phyloP scores from a whole-genome alignment of 2,888 invertebrate species.

The Microplitis manilae region DNA sequence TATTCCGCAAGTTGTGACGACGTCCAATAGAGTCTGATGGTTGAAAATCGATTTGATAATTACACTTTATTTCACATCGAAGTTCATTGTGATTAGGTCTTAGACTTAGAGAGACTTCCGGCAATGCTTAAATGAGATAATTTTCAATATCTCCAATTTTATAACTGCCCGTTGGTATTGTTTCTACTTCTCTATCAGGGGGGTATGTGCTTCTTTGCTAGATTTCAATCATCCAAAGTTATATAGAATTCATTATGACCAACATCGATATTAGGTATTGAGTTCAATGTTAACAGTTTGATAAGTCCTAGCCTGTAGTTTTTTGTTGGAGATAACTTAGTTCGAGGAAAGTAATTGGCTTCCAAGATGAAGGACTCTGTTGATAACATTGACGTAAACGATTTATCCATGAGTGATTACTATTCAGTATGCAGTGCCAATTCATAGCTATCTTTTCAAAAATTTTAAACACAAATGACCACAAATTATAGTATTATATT shows the following conservation, averaged over 20 bases:
- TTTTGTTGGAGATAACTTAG: slow-evolving; percentile 52
- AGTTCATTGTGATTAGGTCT: slow-evolving; percentile 59
- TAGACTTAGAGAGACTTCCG: slow-evolving; percentile 24
- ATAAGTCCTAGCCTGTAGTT: slow-evolving; percentile 59
- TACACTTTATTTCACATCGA: slow-evolving; percentile 49
- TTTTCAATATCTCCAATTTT: not conserved
- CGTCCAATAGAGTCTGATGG: slow-evolving; percentile 42
- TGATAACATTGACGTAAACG: slow-evolving; percentile 56
- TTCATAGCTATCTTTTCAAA: slow-evolving; percentile 19
- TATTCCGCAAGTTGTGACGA: too few relatives aligned
- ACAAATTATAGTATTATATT: slow-evolving; percentile 44
- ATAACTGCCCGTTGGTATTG: not conserved
- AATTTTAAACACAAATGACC: slow-evolving; percentile 48
- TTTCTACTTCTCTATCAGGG: not conserved
- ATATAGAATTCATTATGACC: slow-evolving; percentile 60
- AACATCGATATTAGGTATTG: slow-evolving; percentile 63
- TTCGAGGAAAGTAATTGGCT: slow-evolving; percentile 54
- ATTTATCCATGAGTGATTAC: slow-evolving; percentile 42
- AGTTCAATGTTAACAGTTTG: slow-evolving; percentile 59
- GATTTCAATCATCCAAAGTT: too few relatives aligned
- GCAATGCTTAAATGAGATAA: not conserved
- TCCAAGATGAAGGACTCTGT: slow-evolving; percentile 52
- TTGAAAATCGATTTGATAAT: slow-evolving; percentile 40
- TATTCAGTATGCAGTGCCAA: not conserved
- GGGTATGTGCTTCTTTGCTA: too few relatives aligned